Evolutionary conservation across 2,888 invertebrate species (phyloP), one percentile per base, ranked within the genome.

Genomic region (Adelphocoris suturalis): DNA sequence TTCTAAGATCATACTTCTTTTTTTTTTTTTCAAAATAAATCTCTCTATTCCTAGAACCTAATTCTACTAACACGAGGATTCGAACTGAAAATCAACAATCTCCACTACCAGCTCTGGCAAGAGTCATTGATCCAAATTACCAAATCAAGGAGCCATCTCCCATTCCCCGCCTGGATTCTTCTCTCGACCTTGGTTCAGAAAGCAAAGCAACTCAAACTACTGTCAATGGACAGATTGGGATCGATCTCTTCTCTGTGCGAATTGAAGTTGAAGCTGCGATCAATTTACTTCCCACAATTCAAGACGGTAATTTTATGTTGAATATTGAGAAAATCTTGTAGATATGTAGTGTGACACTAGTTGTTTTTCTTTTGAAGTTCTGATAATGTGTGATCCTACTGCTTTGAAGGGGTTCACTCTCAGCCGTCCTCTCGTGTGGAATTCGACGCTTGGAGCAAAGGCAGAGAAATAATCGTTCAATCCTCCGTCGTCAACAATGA

Each of bases 171-270:
- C 48, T 88, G 7, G 82, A 89, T 28, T 81, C 81, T 0, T 89
- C 89, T 14, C 47, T 46, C 23, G 89, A 89, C 5, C 37, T 81
- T n/a, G 89, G 89, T 19, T 89, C 89, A 13, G 89, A 89, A 37
- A 82, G 82, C 81, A 89, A 89, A 89, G 89, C 89, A 0, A 89
- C 89, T 4, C 89, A 89, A 28, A 89, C 89, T 12, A 61, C 89
- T n/a, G 82, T 82, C 61, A 84, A 89, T 23, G 61, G 61, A 14
- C 68, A 57, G 12, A 46, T 57, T 14, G 48, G 52, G 2, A 27
- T 55, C 28, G 89, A 89, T 27, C 68, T 89, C 16, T 89, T 89
- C 48, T 28, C 89, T 14, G 89, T 57, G 4, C 81, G 89, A 61
- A 47, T 89, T 19, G 89, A 89, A 61, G 82, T 89, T 4, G 89